Base-by-base conservation (phyloP, 1,140 invertebrate genomes). In the Oncopeltus fasciatus region DNA sequence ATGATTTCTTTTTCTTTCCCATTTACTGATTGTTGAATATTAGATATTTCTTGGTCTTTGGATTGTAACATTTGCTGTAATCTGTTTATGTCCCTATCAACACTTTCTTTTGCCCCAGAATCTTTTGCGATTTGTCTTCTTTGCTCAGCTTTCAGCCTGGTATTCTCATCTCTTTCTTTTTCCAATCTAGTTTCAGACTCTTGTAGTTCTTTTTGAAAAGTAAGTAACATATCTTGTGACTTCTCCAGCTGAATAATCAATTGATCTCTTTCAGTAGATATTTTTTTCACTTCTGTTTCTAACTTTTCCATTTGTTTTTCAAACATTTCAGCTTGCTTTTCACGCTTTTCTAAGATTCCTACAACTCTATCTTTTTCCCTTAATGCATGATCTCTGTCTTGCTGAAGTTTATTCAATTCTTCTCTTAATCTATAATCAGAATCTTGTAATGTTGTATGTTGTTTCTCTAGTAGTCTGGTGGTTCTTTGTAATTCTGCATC, bases 211-310 rank as follows among this genome's bases (percentile, higher is more conserved):
- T 90, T 84, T 72, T 92, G 90, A 84, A 93, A 92, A 73, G 90
- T 90, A 73, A 92, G 85, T 44, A 94, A 73, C 81, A 94, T 92
- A 69, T 92, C 90, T 72, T 93, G 90, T 5, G 87, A 90, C 73
- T 94, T 93, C 72, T 94, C 90, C 68, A 94, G 70, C 72, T 93
- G 90, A 57, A 86, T 82, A 0, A 93, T 88, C 60, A 93, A 73
- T 72, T 93, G 89, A 71, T 93, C 90, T 57, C 90, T 74, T 73
- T 93, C 90, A 43, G 86, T 81, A 33, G 86, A 85, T 67, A 93
- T 69, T 71, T 92, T 88, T 69, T 90, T 91, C 64, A 87, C 81
- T 64, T 93, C 90, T 1, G 80, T 79, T 70, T 92, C 90, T 63
- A 90, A 76, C 71, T 91, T 90, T 56, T 86, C 82, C 62, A 87